phyloP scores from a whole-genome alignment of 92 coral and sea anemone genomes.

The Metridium senile region DNA sequence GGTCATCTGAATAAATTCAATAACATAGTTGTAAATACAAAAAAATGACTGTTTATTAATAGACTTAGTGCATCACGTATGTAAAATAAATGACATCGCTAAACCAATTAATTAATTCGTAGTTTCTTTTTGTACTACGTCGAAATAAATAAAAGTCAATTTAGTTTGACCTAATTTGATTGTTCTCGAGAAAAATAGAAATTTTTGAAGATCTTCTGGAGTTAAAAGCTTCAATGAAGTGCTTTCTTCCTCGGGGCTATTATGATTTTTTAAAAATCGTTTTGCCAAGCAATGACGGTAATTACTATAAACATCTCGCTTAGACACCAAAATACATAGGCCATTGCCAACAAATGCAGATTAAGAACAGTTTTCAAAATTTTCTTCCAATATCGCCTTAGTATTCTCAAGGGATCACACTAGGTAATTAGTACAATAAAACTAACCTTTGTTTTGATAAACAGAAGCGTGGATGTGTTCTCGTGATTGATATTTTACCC shows the following conservation, averaged over 20 bases:
- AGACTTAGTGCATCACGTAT: constrained; percentile 1
- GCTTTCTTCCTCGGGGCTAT: constrained; percentile 39
- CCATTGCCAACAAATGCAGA: constrained; percentile 7
- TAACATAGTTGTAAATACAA: constrained; percentile 10
- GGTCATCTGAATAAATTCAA: not conserved
- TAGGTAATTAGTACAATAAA: not conserved
- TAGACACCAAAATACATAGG: not conserved
- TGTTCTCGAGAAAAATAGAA: constrained; percentile 4
- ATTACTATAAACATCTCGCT: constrained; percentile 12
- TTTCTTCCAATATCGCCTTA: no score
- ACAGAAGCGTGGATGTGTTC: constrained; percentile 94
- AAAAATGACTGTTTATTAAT: constrained; percentile 30
- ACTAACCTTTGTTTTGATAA: constrained; percentile 72
- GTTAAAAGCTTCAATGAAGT: not conserved
- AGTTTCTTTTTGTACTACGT: constrained; percentile 39
- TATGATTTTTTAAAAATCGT: constrained; percentile 12
- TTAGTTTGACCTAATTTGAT: not conserved
- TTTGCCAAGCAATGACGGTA: constrained; percentile 11
- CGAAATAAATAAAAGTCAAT: constrained; percentile 6
- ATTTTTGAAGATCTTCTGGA: not conserved
- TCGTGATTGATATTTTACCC: constrained; percentile 77
- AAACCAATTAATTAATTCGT: constrained; percentile 63
- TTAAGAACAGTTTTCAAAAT: no score
- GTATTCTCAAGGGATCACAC: constrained; percentile 4
- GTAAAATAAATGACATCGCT: constrained; percentile 46